Evolutionary conservation across 1,140 invertebrate genomes (phyloP), one percentile per base, ranked within the genome.

Genomic region (Muscidifurax raptorellus): DNA sequence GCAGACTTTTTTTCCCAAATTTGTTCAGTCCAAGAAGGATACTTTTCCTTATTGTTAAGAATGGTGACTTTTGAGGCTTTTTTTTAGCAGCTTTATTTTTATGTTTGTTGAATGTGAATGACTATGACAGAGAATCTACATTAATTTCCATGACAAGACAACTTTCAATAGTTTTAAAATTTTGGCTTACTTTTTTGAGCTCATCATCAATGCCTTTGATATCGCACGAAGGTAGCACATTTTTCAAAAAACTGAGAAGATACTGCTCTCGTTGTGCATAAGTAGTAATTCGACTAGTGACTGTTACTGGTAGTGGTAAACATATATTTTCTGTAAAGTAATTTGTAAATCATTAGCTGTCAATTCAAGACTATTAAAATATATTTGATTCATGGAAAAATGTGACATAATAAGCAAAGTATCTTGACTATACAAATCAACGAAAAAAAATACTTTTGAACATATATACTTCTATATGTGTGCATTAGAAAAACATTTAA

Each of bases 1-100:
- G 94, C 25, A 96, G 90, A 59, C 87, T 85, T 87, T 93, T 94
- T 2, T 92, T 93, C 47, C 90, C 92, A 44, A 95, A 89, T 79
- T 93, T 93, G 86, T 95, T 94, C 10, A 96, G 91, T 25, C 95
- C 95, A n/a, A 96, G 87, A 2, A 90, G 64, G 81, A 94, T 94
- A 83, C 94, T 94, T 87, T 95, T 94, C 83, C 92, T 93, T 27
- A 94, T 90, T 0, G 93, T 94, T 13, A 95, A 88, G 22, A 91
- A 91, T 32, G 91, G 91, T 3, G 90, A 90, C 89, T 94, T 94
- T 81, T 93, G 92, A 15, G 89, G 81, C 47, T 89, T 89, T 27
- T 88, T 89, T 92, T 47, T 90, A 90, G 25, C 80, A 77, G 44
- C 87, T 91, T 88, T 93, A 89, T 87, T 92, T 94, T 86, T 94